Conservation (phyloP, 2,797 vertebrate species). For the Hippoglossus hippoglossus region DNA sequence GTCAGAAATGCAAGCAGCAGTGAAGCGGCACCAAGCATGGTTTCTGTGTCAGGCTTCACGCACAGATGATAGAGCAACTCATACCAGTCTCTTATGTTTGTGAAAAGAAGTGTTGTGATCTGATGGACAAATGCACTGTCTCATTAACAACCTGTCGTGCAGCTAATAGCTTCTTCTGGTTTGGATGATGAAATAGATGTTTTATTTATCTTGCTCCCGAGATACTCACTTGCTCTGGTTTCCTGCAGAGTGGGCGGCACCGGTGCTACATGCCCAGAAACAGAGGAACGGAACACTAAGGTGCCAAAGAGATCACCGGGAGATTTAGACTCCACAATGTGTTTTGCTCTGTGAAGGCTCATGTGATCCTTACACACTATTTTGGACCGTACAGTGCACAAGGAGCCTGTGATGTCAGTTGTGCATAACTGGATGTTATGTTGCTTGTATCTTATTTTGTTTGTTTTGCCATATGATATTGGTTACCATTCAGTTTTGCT, state of each 20-base stretch:
- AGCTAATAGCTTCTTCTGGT: constrained; percentile 53
- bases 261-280: constrained; percentile 4
- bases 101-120: not conserved
- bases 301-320: not conserved
- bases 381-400: not conserved
- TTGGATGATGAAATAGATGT: constrained; percentile 34
- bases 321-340: constrained; percentile 3
- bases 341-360: not conserved
- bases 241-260: not conserved
- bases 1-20: constrained; percentile 60
- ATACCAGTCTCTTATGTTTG: constrained; percentile 5
- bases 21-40: constrained; percentile 8
- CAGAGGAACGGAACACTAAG: not conserved
- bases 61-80: not conserved
- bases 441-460: not conserved
- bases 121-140: not conserved
- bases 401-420: not conserved
- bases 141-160: not conserved
- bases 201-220: constrained; percentile 19
- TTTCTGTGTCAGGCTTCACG: constrained; percentile 26
- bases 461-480: not conserved
- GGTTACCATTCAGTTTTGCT: not conserved
- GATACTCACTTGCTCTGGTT: constrained; percentile 8
- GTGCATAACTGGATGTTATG: not conserved
- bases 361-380: not conserved